Evolutionary conservation across 2,113 vertebrate species (phyloP).

Genomic region (Perca schrenkii): DNA sequence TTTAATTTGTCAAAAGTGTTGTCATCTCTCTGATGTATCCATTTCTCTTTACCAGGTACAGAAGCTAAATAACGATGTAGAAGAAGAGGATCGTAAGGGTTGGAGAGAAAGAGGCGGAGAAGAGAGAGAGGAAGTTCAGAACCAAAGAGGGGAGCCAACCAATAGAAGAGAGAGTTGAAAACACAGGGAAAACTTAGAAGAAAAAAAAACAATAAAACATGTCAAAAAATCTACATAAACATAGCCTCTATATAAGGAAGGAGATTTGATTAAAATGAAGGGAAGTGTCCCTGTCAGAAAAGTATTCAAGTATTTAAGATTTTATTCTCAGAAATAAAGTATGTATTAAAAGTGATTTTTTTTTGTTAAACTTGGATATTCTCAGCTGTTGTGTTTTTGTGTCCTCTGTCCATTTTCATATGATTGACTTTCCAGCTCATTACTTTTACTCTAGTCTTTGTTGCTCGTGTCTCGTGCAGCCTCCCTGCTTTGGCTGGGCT

Average conservation of each 20-base stretch:
- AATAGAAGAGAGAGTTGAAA: slow-evolving; percentile 72
- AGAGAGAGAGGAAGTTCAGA: slow-evolving; percentile 67
- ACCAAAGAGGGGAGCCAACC: slow-evolving; percentile 71
- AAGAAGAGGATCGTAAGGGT: slow-evolving; percentile 70
- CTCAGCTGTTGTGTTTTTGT: slow-evolving; percentile 80
- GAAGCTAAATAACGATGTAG: slow-evolving; percentile 66
- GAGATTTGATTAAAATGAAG: slow-evolving; percentile 73
- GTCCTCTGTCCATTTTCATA: slow-evolving; percentile 81
- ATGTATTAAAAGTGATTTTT: slow-evolving; percentile 84
- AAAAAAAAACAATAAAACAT: slow-evolving; percentile 74
- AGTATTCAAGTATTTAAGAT: slow-evolving; percentile 80
- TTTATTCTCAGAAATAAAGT: slow-evolving; percentile 85
- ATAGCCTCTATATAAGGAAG: slow-evolving; percentile 73
- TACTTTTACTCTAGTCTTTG: slow-evolving; percentile 73
- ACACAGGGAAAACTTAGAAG: slow-evolving; percentile 63
- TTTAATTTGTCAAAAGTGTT: background rate
- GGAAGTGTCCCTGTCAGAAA: slow-evolving; percentile 66
- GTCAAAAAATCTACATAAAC: slow-evolving; percentile 69
- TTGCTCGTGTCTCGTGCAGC: slow-evolving; percentile 71
- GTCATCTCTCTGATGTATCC: slow-evolving; percentile 12
- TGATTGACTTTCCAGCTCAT: slow-evolving; percentile 79
- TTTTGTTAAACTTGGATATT: slow-evolving; percentile 86
- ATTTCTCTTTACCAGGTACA: slow-evolving; percentile 58
- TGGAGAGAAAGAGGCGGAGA: slow-evolving; percentile 58
- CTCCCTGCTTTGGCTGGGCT: slow-evolving; percentile 67